Base-by-base conservation (phyloP, 2,797 vertebrate species). In the Prunella strophiata region DNA sequence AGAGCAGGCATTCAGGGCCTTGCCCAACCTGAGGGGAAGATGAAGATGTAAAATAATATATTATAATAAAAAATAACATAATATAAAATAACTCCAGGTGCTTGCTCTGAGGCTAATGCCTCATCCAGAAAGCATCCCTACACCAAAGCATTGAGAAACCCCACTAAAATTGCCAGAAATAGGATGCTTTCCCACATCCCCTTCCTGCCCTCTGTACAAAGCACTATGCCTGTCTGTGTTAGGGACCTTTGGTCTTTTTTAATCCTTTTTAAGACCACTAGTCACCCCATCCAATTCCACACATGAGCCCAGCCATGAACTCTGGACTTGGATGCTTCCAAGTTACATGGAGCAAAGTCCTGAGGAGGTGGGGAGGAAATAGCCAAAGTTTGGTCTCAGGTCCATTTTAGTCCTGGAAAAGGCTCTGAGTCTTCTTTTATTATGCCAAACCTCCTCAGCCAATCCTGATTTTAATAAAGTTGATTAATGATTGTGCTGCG, bases 401-500 rank as follows among this genome's bases (percentile, higher is more conserved):
- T 30, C 54, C 17, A 18, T 76, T 94, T 89, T 65, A 77, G 72
- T 61, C 47, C n/a, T 54, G 50, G 30, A 67, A 74, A 68, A 90
- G 50, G 7, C 38, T 94, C 38, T 7, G 21, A 70, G 19, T 67
- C 55, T 63, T 93, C 74, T 95, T 84, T 40, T 59, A 90, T 93
- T 88, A 95, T 96, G 94, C 82, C 82, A 97, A 88, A 93, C 94
- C 66, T 89, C 50, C 63, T 85, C 58, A 82, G 73, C n/a, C 91
- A 90, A 89, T 96, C 95, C 63, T 95, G 80, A 90, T 93, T 96
- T 96, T 95, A 93, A 95, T 97, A 91, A 91, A 87, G 74, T 71
- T 95, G 96, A 96, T 97, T 94, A 94, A 97, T 96, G 79, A 45
- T 73, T 87, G 74, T 22, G 1, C 89, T 88, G 47, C 0, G 1